phyloP scores from a whole-genome alignment of 53 echinoderm and acorn worm genomes.

The Crossaster papposus region DNA sequence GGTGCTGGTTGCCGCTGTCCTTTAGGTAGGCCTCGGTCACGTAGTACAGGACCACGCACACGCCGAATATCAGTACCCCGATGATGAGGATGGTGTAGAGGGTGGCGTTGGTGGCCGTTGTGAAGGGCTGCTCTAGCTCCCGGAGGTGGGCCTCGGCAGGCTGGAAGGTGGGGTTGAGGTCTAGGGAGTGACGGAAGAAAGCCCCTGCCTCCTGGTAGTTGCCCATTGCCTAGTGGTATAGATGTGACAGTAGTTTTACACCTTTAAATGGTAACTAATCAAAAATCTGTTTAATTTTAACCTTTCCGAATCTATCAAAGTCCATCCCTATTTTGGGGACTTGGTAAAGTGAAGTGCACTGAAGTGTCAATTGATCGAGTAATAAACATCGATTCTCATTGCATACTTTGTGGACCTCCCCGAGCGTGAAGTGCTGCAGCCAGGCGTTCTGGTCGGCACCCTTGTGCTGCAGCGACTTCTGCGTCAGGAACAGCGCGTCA shows the following conservation, averaged over 20 bases:
- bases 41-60: slow-evolving; percentile 81
- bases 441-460: slow-evolving; percentile 89
- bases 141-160: slow-evolving; percentile 88
- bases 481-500: slow-evolving; percentile 82
- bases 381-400: no score
- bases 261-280: no score
- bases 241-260: no score
- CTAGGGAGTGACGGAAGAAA: slow-evolving; percentile 86
- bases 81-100: slow-evolving; percentile 92
- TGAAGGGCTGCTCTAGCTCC: slow-evolving; percentile 77
- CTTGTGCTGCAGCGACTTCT: slow-evolving; percentile 83
- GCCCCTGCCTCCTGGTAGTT: slow-evolving; percentile 76
- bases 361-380: no score
- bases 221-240: slow-evolving; percentile 63
- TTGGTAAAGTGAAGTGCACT: no score
- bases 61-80: slow-evolving; percentile 76
- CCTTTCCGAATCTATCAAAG: no score
- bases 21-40: slow-evolving; percentile 78
- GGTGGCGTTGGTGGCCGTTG: slow-evolving; percentile 74
- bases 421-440: slow-evolving; percentile 96
- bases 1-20: slow-evolving; percentile 58
- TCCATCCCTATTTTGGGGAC: no score
- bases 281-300: no score
- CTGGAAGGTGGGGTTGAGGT: slow-evolving; percentile 93
- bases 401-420: slow-evolving; percentile 73